phyloP scores from a whole-genome alignment of 2,888 invertebrate genomes.

The Ernsta delagoae region DNA sequence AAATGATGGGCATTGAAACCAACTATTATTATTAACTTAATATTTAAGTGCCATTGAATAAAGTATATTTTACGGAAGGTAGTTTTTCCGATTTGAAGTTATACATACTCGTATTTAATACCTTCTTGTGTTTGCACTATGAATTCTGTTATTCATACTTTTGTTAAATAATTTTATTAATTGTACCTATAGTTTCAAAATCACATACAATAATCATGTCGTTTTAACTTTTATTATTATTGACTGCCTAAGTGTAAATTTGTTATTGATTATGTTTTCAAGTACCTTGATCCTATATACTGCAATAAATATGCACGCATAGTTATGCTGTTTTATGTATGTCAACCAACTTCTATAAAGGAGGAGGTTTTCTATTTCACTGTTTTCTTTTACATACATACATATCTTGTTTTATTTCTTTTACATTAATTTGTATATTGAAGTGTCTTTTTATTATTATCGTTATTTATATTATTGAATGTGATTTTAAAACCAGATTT shows the following conservation, averaged over 20 bases:
- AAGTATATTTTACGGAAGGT: slow-evolving; percentile 39
- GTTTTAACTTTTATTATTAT: no score
- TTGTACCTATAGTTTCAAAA: slow-evolving; percentile 3
- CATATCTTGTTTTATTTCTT: no score
- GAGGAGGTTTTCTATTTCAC: no score
- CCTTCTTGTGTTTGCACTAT: slow-evolving; percentile 19
- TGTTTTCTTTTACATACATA: no score
- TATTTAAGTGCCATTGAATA: slow-evolving; percentile 55
- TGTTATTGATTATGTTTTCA: neutral
- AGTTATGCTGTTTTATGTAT: no score
- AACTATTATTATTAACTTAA: slow-evolving; percentile 40
- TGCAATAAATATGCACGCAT: no score
- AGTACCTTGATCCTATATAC: neutral
- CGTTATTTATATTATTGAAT: no score
- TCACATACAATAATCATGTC: slow-evolving; percentile 13
- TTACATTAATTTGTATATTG: no score
- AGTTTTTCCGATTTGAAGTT: slow-evolving; percentile 19
- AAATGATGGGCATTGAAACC: slow-evolving; percentile 28
- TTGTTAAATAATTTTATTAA: slow-evolving; percentile 23
- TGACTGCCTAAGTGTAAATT: neutral
- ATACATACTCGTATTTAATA: neutral
- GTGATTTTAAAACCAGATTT: no score
- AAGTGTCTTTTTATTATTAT: no score
- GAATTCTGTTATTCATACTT: slow-evolving; percentile 4
- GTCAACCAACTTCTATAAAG: no score